Percentiles rank a stretch among this genome's conserved stretches.
Evolutionary conservation across 2,888 invertebrate species (phyloP).

Genomic region (Rhagium mordax): DNA sequence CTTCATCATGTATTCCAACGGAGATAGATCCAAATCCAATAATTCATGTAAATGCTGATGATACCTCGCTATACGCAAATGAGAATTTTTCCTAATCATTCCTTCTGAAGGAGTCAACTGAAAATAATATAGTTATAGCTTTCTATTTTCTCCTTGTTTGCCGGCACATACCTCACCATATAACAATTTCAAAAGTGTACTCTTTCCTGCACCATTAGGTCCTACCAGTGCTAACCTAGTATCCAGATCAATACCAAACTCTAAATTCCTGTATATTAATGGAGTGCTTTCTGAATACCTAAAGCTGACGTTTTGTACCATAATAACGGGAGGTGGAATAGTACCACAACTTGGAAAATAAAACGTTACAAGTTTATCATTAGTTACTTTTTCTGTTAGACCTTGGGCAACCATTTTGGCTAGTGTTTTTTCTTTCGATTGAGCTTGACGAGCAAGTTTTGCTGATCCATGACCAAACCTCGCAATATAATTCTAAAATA

Average conservation of each 20-base stretch:
- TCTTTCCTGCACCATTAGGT: constrained; percentile 99
- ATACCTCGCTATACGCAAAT: constrained; percentile 96
- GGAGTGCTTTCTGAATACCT: constrained; percentile 90
- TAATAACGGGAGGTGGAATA: constrained; percentile 98
- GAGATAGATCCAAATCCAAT: constrained; percentile 93
- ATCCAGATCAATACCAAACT: constrained; percentile 99
- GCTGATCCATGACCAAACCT: constrained; percentile 99
- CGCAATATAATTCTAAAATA: constrained; percentile 92
- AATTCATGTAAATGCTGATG: constrained; percentile 99
- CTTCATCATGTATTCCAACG: constrained; percentile 98
- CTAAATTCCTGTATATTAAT: constrained; percentile 96
- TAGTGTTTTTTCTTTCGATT: constrained; percentile 99
- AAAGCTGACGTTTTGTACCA: constrained; percentile 99
- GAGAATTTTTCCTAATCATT: constrained; percentile 98
- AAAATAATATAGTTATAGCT: constrained; percentile 45
- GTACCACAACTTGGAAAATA: constrained; percentile 97
- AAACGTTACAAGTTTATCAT: constrained; percentile 94
- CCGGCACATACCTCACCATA: constrained; percentile 87
- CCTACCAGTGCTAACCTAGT: constrained; percentile 95
- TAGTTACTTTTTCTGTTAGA: constrained; percentile 93
- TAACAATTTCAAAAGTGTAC: constrained; percentile 95
- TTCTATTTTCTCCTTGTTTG: background rate
- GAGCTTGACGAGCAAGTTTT: constrained; percentile 98
- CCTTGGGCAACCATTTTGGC: constrained; percentile 99
- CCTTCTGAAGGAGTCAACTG: constrained; percentile 94